Conservation (phyloP, 2,888 invertebrate species). For the Tetragonisca angustula region DNA sequence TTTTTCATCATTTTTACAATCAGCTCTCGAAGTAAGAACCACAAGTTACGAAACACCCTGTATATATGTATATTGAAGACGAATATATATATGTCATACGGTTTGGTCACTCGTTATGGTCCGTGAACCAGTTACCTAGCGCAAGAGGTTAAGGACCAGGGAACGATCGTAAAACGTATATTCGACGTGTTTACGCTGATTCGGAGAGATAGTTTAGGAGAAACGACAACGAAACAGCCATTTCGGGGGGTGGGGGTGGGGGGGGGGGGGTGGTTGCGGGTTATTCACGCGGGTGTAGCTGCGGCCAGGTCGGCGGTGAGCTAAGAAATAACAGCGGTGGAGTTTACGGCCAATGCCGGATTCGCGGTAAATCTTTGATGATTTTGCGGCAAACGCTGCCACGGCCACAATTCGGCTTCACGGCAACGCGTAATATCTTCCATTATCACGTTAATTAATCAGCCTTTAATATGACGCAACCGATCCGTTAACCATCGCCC, state of each 20-base stretch:
- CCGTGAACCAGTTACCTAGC: no score
- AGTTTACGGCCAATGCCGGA: slow-evolving; percentile 28
- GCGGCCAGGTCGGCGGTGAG: slow-evolving; percentile 28
- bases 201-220: neutral
- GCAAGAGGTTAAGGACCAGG: neutral
- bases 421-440: neutral
- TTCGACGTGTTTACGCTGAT: slow-evolving; percentile 19
- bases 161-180: neutral
- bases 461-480: neutral
- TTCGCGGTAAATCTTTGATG: slow-evolving; percentile 46
- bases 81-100: no score
- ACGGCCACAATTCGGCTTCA: neutral
- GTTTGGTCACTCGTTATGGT: no score
- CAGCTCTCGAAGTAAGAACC: no score
- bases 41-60: no score
- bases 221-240: slow-evolving; percentile 10
- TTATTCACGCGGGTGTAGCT: slow-evolving; percentile 21
- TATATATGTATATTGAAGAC: no score
- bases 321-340: slow-evolving; percentile 44
- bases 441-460: slow-evolving; percentile 36
- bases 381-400: slow-evolving; percentile 32
- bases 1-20: no score
- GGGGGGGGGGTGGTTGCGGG: no score
- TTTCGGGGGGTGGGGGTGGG: slow-evolving; percentile 18
- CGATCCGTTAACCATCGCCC: neutral